Evolutionary conservation across 2,797 vertebrate genomes (phyloP), one percentile per base, ranked within the genome.

Genomic region (Kryptopterus vitreolus): DNA sequence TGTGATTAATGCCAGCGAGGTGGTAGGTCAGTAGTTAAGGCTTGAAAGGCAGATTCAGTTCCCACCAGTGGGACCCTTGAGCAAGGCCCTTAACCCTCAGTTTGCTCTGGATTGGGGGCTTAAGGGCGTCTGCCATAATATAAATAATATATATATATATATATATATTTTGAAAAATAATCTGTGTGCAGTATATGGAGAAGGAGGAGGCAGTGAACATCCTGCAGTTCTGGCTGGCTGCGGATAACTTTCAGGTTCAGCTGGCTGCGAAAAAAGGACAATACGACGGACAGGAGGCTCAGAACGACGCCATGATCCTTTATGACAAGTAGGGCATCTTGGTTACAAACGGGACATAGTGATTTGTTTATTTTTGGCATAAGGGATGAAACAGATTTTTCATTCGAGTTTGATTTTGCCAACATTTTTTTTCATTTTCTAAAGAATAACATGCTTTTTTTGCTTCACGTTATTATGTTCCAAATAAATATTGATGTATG

Each of bases 231-330:
- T 99, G 98, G 98, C 87, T 99, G 91, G 97, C 96, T 9, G 98
- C 96, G 11, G 97, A 99, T 92, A 99, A 99, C 92, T 99, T 99
- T 92, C 98, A 99, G 91, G 96, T 96, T 88, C 98, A 99, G 85
- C 93, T 99, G 53, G 98, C 98, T 81, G 95, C 96, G 86, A 99
- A 99, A 85, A 96, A 96, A 87, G 98, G 98, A 89, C 98, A 99
- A 88, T 99, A 99, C 46, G 98, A 99, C 8, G 98, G 98, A 62
- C 98, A 98, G 90, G 98, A 99, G 90, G 98, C 98, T 22, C 98
- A 99, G 86, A 99, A 98, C 0, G 98, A 99, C 29, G 98, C 98
- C 89, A 99, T 99, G 97, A 99, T 99, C 89, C 95, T 99, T 81
- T 99, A 99, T 57, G 98, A 99, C 92, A 98, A 98, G 98, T 99